Conservation (phyloP, 1,140 invertebrate species). For the Eumeta japonica region DNA sequence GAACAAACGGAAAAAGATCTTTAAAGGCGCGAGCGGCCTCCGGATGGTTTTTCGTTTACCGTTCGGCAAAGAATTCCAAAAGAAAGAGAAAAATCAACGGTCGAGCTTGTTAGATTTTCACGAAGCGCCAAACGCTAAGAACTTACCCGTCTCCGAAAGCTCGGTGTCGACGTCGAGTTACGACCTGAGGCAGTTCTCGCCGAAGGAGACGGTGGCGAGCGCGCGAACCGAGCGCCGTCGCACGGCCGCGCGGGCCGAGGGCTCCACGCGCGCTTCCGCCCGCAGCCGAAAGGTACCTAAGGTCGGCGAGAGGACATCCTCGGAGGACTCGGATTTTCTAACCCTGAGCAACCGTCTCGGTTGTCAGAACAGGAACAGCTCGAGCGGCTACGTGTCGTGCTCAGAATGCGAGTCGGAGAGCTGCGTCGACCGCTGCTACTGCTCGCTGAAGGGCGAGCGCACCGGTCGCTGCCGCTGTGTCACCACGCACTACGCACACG, state of each 20-base stretch:
- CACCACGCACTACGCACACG: slow-evolving; percentile 16
- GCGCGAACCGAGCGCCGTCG: slow-evolving; percentile 35
- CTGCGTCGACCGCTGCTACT: slow-evolving; percentile 75
- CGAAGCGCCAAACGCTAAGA: slow-evolving; percentile 28
- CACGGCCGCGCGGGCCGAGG: slow-evolving; percentile 46
- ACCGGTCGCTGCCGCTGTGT: slow-evolving; percentile 42
- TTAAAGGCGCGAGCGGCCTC: slow-evolving; percentile 57
- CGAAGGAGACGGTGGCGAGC: slow-evolving; percentile 47
- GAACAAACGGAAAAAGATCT: slow-evolving; percentile 56
- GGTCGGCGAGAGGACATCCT: slow-evolving; percentile 56
- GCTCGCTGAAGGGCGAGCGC: slow-evolving; percentile 55
- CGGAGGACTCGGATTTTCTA: slow-evolving; percentile 69
- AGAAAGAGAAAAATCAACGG: slow-evolving; percentile 35
- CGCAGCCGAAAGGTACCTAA: slow-evolving; percentile 39
- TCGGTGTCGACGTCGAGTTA: slow-evolving; percentile 61
- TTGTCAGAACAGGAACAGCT: slow-evolving; percentile 67
- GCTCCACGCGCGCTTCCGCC: slow-evolving; percentile 37
- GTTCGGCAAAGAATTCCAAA: slow-evolving; percentile 57
- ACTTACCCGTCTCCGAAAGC: slow-evolving; percentile 54
- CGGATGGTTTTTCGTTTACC: slow-evolving; percentile 56
- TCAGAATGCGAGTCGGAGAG: slow-evolving; percentile 84
- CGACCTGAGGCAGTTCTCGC: slow-evolving; percentile 60
- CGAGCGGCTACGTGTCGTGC: slow-evolving; percentile 77
- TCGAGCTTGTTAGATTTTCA: slow-evolving; percentile 25
- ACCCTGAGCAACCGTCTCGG: slow-evolving; percentile 53